Evolutionary conservation across 92 coral and sea anemone species (phyloP), one percentile per base, ranked within the genome.

Genomic region (Montipora capitata): DNA sequence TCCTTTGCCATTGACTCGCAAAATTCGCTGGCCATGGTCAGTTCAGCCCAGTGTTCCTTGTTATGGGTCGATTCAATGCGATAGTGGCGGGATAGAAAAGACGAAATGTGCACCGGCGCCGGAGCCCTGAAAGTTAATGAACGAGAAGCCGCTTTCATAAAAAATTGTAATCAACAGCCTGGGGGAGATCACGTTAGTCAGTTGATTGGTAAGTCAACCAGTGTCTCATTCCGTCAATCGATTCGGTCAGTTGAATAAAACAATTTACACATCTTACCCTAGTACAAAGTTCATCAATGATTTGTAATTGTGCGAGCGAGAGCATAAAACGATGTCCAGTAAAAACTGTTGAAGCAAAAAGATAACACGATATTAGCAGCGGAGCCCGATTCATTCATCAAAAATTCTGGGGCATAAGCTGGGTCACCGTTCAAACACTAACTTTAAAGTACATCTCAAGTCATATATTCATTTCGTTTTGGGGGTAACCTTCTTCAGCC

Each of bases 21-120:
- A 51, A 87, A 94, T 3, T 68, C 90, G 43, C 96, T 94, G 44
- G 99, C 98, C 12, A 85, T 84, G 3, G 69, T 74, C 62, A 96
- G 87, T 39, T 94, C 98, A 5, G 76, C 87, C 49, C 92, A 74
- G 74, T 93, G 89, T 52, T 97, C 99, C 78, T 97, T 97, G 85
- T 83, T 85, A 66, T 92, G 93, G 2, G 84, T 77, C 5, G 96
- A 90, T 79, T 97, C 98, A 52, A 76, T 84, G 79, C 93, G 89
- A 74, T 85, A 97, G 58, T 94, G 92, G 27, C 94, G 95, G 4
- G 99, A 95, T 8, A 97, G 93, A 16, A 90, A 80, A 2, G 96
- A 88, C 0, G 99, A 95, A 18, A 95, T 92, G 84, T 95, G 95
- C 71, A 97, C 92, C 38, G 99, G 99, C 2, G 98, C 99, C 0